Percentiles rank a stretch among this genome's conserved stretches.
Evolutionary conservation across 2,113 vertebrate genomes (phyloP).

Genomic region (Panthera tigris): DNA sequence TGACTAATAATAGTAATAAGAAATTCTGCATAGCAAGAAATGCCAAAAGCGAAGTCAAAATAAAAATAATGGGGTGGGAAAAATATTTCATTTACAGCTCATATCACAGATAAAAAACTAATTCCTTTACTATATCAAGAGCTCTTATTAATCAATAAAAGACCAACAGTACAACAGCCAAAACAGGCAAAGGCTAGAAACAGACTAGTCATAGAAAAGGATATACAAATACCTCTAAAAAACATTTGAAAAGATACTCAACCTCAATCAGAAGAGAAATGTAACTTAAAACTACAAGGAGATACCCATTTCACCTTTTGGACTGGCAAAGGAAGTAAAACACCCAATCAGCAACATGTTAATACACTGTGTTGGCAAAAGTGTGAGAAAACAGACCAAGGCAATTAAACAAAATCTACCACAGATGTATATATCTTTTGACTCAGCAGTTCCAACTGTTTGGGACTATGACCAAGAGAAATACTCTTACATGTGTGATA

Average conservation of each 20-base stretch:
- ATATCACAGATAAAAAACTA: not conserved
- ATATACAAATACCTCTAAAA: constrained; percentile 29
- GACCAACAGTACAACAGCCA: not conserved
- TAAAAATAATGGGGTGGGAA: not conserved
- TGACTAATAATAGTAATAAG: not conserved
- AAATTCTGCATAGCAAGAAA: not conserved
- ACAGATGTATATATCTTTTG: not conserved
- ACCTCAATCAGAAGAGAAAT: not conserved
- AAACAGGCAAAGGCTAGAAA: not conserved
- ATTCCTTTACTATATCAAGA: not conserved
- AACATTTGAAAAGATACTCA: not conserved
- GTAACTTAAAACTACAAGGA: not conserved
- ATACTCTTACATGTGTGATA: not conserved
- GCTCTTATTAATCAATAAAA: not conserved
- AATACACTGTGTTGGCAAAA: not conserved
- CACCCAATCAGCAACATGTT: not conserved
- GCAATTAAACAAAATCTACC: not conserved
- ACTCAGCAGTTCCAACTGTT: not conserved
- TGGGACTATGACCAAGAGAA: not conserved
- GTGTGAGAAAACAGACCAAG: not conserved
- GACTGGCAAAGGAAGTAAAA: not conserved
- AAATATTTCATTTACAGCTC: not conserved
- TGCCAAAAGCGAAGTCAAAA: constrained; percentile 4
- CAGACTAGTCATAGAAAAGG: not conserved
- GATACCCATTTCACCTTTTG: not conserved